A percentile compares a stretch with the other conserved stretches of the same genome.
Conservation (phyloP, 2,888 invertebrate genomes). For the Beris morrisii region DNA sequence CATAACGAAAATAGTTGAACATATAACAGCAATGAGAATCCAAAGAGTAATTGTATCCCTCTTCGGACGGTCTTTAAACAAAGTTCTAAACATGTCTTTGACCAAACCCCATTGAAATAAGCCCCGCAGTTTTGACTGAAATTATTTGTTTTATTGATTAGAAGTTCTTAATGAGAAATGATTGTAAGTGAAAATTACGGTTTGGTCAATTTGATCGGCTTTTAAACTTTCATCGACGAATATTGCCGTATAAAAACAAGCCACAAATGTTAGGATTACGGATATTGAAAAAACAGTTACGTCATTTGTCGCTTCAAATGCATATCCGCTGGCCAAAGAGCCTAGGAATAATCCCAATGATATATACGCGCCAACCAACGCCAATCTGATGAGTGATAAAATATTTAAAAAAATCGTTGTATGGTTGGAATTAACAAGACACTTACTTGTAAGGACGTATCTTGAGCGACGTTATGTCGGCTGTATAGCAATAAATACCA, state of each 20-base stretch:
- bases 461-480: constrained; percentile 58
- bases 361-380: constrained; percentile 10
- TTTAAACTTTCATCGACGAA: constrained; percentile 52
- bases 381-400: constrained; percentile 1
- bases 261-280: constrained; percentile 43
- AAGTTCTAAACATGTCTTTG: constrained; percentile 51
- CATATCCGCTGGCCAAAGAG: constrained; percentile 62
- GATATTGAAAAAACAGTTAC: constrained; percentile 49
- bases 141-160: constrained; percentile 19
- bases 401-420: neutral
- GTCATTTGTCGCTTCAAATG: constrained; percentile 57
- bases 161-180: neutral
- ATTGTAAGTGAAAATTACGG: constrained; percentile 39
- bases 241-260: constrained; percentile 47
- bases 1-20: constrained; percentile 40
- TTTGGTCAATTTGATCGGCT: constrained; percentile 36
- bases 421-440: neutral
- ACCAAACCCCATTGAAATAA: constrained; percentile 53
- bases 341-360: constrained; percentile 65
- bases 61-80: constrained; percentile 39
- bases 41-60: constrained; percentile 35
- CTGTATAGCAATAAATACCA: constrained; percentile 61
- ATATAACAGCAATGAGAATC: constrained; percentile 30
- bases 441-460: too few species aligned
- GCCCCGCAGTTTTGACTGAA: constrained; percentile 48